Evolutionary conservation across 92 coral and sea anemone genomes (phyloP), one percentile per base, ranked within the genome.

Genomic region (Micromussa lordhowensis): DNA sequence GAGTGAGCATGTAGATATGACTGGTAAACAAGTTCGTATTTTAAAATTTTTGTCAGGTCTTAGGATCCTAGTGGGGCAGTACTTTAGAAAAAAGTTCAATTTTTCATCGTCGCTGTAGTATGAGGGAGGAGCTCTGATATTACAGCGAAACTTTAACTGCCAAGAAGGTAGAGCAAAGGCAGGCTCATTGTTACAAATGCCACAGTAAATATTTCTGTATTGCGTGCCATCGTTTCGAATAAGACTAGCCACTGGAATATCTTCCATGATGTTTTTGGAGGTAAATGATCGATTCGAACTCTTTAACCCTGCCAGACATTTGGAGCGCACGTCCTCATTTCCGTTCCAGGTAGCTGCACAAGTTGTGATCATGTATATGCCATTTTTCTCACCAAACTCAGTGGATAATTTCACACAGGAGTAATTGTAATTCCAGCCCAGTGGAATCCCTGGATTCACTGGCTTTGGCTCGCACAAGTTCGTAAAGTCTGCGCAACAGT

Each of bases 401-500:
- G 87, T 74, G 68, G 82, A 76, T 81, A 81, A 58, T 68, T 54
- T 81, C 4, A 74, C 85, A 63, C 94, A 92, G 38, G 86, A 61
- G 81, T 80, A 73, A 16, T 73, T 35, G 10, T 40, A 61, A 61
- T 61, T 24, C 24, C 18, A 48, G 58, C 44, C 54, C 4, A 24
- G 53, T 53, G 74, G 68, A 15, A 24, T 32, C 15, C 57, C 78
- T 80, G 31, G 44, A 0, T 36, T 79, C 48, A 68, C 78, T 63
- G 32, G 82, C 30, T 29, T 75, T 18, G 78, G 63, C 4, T 34
- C 75, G 64, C 97, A 94, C 24, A 70, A 86, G 38, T 71, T 32
- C 5, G 10, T 28, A 77, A 90, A 94, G 68, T 95, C 98, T 12
- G 91, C 92, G 34, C 98, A 95, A 36, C 98, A 95, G 84, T 95